A percentile compares a stretch with the other conserved stretches of the same genome.
phyloP scores from a whole-genome alignment of 2,888 invertebrate species.

The Cyclophora albipunctata region DNA sequence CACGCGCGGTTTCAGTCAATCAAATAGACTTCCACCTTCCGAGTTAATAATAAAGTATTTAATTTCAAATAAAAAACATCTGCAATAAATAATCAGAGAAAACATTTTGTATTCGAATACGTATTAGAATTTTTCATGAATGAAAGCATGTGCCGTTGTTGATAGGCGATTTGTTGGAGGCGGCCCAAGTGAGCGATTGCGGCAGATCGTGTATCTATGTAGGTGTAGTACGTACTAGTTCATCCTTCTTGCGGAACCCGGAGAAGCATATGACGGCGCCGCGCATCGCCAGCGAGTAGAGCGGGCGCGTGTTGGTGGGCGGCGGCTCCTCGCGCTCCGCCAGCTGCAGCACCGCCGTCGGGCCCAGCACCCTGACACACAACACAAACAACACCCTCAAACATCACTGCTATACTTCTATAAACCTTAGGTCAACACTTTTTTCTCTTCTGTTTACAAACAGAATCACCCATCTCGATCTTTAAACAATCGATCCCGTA shows the following conservation, averaged over 20 bases:
- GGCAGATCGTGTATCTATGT: slow-evolving; percentile 5
- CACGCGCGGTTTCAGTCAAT: no score
- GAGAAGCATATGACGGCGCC: slow-evolving; percentile 94
- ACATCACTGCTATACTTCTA: not conserved
- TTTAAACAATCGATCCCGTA: slow-evolving; percentile 21
- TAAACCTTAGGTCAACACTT: no score
- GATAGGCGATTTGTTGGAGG: slow-evolving; percentile 23
- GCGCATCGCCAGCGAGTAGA: slow-evolving; percentile 91
- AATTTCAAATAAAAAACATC: no score
- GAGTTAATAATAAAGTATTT: no score
- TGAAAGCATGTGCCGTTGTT: slow-evolving; percentile 24
- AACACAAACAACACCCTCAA: not conserved
- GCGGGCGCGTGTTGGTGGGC: slow-evolving; percentile 83
- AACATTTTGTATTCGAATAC: slow-evolving; percentile 15
- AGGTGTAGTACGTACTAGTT: slow-evolving; percentile 78
- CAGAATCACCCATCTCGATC: no score
- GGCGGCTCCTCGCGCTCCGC: slow-evolving; percentile 83
- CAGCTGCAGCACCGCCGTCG: slow-evolving; percentile 85
- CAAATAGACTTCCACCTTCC: no score
- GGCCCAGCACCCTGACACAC: slow-evolving; percentile 81
- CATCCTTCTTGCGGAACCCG: slow-evolving; percentile 91
- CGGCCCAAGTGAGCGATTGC: slow-evolving; percentile 18
- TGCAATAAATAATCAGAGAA: not conserved
- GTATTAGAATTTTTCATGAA: slow-evolving; percentile 22
- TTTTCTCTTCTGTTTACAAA: no score